A percentile compares a stretch with the other conserved stretches of the same genome.
phyloP scores from a whole-genome alignment of 2,797 vertebrate species.

The Malurus splendens region DNA sequence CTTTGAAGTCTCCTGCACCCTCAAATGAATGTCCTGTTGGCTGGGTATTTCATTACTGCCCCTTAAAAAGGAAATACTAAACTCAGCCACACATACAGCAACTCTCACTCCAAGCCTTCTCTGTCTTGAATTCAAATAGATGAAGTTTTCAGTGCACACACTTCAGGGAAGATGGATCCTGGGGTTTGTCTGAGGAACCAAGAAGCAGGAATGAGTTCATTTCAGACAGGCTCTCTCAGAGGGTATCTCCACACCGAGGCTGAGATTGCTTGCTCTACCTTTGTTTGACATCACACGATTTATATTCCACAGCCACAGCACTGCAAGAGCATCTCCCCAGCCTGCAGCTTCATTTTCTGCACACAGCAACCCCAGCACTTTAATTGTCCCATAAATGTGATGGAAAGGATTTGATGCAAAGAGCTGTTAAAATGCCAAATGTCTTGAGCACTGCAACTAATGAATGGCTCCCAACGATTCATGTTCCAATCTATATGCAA shows the following conservation, averaged over 20 bases:
- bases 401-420: constrained; percentile 35
- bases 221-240: not conserved
- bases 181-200: not conserved
- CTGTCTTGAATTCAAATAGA: not conserved
- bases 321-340: not conserved
- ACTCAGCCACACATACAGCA: not conserved
- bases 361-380: not conserved
- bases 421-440: constrained; percentile 57
- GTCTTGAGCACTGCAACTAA: constrained; percentile 18
- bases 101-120: not conserved
- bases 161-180: not conserved
- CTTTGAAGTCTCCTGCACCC: not conserved
- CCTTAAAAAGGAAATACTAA: not conserved
- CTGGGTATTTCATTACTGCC: not conserved
- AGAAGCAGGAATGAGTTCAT: not conserved
- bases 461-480: constrained; percentile 26
- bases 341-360: constrained; percentile 31
- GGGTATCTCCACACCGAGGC: not conserved
- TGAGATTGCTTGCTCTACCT: not conserved
- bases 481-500: constrained; percentile 72
- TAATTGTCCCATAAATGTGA: constrained; percentile 57
- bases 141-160: not conserved
- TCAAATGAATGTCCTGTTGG: not conserved
- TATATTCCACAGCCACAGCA: not conserved
- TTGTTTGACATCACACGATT: not conserved